A percentile compares a stretch with the other conserved stretches of the same genome.
Conservation (phyloP, 2,797 vertebrate genomes). For the Tiaroga cobitis region DNA sequence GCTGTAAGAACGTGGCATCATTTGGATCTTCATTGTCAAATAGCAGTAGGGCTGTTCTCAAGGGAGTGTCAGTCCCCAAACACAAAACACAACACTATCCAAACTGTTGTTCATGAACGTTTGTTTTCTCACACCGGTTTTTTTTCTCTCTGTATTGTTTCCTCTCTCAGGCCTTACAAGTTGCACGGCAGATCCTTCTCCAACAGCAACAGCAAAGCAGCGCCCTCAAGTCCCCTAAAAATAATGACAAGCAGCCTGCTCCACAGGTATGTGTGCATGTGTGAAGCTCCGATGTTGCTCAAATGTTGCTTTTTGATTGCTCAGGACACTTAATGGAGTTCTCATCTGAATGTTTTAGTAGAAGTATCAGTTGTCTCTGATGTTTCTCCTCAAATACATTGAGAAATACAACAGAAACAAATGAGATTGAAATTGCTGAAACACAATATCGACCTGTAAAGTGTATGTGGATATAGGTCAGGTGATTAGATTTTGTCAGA, state of each 20-base stretch:
- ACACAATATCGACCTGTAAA: not conserved
- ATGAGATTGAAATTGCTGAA: not conserved
- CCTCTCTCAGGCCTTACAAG: conserved; percentile 88
- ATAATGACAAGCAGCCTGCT: conserved; percentile 89
- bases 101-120: conserved; percentile 64
- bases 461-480: not conserved
- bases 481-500: not conserved
- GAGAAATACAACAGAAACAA: not conserved
- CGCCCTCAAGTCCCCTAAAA: conserved; percentile 90
- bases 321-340: not conserved
- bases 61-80: conserved; percentile 46
- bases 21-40: conserved; percentile 61
- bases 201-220: conserved; percentile 85
- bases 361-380: not conserved
- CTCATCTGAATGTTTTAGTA: not conserved
- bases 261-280: conserved; percentile 82
- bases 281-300: not conserved
- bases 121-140: conserved; percentile 30
- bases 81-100: conserved; percentile 54
- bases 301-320: not conserved
- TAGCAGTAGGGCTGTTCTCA: conserved; percentile 61
- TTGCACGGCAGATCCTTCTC: conserved; percentile 93
- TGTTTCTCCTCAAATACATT: not conserved
- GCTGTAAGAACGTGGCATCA: conserved; percentile 64
- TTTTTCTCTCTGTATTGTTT: conserved; percentile 40